Conservation (phyloP, 2,113 vertebrate species). For the Oncorhynchus nerka region DNA sequence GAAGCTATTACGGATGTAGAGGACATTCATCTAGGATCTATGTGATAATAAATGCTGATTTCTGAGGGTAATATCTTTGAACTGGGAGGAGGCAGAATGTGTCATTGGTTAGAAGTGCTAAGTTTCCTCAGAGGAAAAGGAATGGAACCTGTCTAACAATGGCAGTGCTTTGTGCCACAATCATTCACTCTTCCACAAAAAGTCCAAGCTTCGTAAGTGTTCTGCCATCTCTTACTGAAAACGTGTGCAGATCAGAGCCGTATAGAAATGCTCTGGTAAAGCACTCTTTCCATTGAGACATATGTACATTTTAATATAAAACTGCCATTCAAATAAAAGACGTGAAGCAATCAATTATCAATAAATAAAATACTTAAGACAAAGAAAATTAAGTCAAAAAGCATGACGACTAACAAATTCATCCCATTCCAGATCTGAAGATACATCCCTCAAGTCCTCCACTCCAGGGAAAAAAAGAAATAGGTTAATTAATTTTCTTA, state of each 20-base stretch:
- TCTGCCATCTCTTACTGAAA: conserved; percentile 8
- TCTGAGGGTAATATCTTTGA: neutral
- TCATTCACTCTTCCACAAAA: conserved; percentile 7
- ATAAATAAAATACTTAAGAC: conserved; percentile 44
- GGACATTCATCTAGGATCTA: no score
- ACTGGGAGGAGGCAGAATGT: neutral
- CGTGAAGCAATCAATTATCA: conserved; percentile 24
- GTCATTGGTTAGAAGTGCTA: neutral
- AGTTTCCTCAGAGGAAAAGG: conserved; percentile 17
- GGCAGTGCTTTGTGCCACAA: conserved; percentile 21
- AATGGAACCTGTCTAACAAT: conserved; percentile 17
- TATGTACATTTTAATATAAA: conserved; percentile 35
- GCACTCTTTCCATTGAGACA: conserved; percentile 7
- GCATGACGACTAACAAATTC: conserved; percentile 27
- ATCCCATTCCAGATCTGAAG: neutral
- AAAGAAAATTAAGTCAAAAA: conserved; percentile 10
- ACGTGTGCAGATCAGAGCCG: conserved; percentile 11
- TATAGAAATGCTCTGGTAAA: neutral
- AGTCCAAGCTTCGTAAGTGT: conserved; percentile 31
- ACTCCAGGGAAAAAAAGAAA: neutral
- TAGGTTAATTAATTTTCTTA: neutral
- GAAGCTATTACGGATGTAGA: no score
- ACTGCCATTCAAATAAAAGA: conserved; percentile 27
- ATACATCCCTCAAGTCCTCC: conserved; percentile 10
- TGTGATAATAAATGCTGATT: no score